These are phyloP conservation scores for Agonopterix subpropinquella DNA, from an alignment of 2,888 invertebrate species.

Conservation along the genomic window DNA sequence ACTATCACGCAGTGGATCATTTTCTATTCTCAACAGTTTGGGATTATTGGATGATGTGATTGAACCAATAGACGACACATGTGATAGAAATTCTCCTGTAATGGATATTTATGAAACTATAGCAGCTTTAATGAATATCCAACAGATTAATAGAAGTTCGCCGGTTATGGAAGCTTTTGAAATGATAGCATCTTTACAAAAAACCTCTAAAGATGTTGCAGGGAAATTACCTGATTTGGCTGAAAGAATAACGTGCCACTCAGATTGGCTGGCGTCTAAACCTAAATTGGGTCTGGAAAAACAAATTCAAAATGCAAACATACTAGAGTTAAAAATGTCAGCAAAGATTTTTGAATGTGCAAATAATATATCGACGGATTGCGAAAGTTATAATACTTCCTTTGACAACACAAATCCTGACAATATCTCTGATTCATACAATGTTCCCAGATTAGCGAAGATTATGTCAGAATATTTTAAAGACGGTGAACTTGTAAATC, in stretches of 20 bases:
- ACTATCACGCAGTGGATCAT: constrained; percentile 24
- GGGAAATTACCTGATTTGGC: neutral
- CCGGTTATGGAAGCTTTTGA: constrained; percentile 44
- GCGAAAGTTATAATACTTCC: neutral
- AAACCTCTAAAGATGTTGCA: neutral
- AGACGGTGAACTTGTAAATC: neutral
- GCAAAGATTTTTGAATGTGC: neutral
- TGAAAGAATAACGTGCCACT: constrained; percentile 10
- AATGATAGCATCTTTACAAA: constrained; percentile 21
- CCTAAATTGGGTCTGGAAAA: neutral
- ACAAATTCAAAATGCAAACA: neutral
- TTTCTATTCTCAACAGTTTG: constrained; percentile 29
- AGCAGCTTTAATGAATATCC: constrained; percentile 4
- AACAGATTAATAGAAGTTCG: constrained; percentile 23
- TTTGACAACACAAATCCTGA: neutral
- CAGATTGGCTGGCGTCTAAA: constrained; percentile 23
- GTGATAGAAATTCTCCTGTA: constrained; percentile 1
- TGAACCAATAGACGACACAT: neutral
- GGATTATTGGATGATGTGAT: constrained; percentile 10
- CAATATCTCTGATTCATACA: neutral
- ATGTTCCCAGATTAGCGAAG: neutral
- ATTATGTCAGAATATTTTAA: constrained; percentile 5
- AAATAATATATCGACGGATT: neutral
- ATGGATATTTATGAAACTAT: constrained; percentile 7
- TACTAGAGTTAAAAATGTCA: neutral